These are phyloP conservation scores for Scaptomyza reducta DNA, from an alignment of 2,888 invertebrate genomes.

Conservation along the genomic window DNA sequence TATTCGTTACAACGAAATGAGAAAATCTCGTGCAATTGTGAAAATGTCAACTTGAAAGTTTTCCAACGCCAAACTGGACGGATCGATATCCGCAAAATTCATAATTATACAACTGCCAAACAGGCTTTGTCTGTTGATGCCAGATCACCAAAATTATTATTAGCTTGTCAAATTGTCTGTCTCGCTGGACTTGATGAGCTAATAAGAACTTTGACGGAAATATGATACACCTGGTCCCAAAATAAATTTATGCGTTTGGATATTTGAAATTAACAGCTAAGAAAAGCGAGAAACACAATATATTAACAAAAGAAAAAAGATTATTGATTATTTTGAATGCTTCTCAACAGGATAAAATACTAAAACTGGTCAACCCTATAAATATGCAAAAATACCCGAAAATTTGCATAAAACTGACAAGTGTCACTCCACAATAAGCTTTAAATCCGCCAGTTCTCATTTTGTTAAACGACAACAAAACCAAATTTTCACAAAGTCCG, in stretches of 20 bases:
- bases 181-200: not conserved
- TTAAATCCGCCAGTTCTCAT: not conserved
- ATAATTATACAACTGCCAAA: conserved; percentile 6
- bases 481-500: not conserved
- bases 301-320: too few species aligned
- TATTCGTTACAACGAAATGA: not conserved
- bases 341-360: not conserved
- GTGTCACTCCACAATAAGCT: not conserved
- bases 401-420: not conserved
- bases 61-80: not conserved
- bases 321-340: too few species aligned
- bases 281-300: too few species aligned
- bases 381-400: not conserved
- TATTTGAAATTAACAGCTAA: too few species aligned
- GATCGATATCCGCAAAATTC: conserved; percentile 6
- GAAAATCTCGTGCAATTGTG: conserved; percentile 8
- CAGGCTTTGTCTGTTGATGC: not conserved
- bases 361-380: not conserved
- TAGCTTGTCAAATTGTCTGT: not conserved
- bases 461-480: not conserved
- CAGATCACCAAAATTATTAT: not conserved
- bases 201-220: too few species aligned
- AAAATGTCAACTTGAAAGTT: not conserved
- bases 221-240: too few species aligned
- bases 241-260: too few species aligned